Evolutionary conservation across 2,888 invertebrate species (phyloP), one percentile per base, ranked within the genome.

Genomic region (Charanyca ferruginea): DNA sequence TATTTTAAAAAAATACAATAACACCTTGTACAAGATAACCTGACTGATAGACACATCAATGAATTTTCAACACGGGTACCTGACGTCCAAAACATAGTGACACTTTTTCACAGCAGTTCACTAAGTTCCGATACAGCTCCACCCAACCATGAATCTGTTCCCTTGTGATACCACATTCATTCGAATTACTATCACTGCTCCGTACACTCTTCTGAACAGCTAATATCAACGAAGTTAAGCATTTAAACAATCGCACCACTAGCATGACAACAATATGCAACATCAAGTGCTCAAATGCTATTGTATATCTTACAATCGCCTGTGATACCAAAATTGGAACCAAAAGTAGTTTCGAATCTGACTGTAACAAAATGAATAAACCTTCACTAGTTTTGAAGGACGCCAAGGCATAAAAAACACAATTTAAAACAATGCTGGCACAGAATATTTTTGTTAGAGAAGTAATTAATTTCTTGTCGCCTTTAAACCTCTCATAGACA

Each of bases 71-170:
- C 16, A 44, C 2, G n/a, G 11, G 0, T 58, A 66, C 66, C 66
- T 60, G 71, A 0, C 13, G 9, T 35, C 62, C 71, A 52, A 70
- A 67, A 20, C 38, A 52, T 1, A n/a, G 11, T 1, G 18, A 18
- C 6, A 60, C 18, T 9, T 28, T 49, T 1, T 25, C 38, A 20
- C 51, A 62, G 9, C 72, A 9, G 8, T 67, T 71, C 9, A 7
- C 8, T 35, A 72, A n/a, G 20, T 67, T 51, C 11, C n/a, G 44
- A 18, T 67, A 67, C 2, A 62, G 23, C 28, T 45, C 25, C 20
- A 52, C 25, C 72, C 67, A 67, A 25, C 3, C 13, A 8, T 63
- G 41, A 11, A 67, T 52, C 22, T 62, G 38, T 6, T 49, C 42
- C 3, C 1, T 51, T 35, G 44, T 60, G 16, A 60, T 22, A 16